phyloP scores from a whole-genome alignment of 2,888 invertebrate species.

The Venustoraphidia nigricollis region DNA sequence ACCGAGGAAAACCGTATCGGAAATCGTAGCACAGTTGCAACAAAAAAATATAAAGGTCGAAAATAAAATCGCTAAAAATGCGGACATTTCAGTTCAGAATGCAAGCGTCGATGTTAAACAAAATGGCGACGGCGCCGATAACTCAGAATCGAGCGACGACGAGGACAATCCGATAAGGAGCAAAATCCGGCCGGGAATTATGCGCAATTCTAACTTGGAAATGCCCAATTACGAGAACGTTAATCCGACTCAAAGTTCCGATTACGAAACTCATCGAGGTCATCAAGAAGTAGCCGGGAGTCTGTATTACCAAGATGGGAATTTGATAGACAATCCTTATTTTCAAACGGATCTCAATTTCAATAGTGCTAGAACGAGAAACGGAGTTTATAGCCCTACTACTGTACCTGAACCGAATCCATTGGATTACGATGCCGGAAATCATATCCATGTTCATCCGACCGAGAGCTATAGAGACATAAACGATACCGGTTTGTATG shows the following conservation, averaged over 20 bases:
- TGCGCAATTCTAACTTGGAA: constrained; percentile 37
- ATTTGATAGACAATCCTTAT: too few relatives aligned
- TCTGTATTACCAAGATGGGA: too few relatives aligned
- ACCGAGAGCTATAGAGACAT: neutral
- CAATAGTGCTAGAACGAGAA: constrained; percentile 22
- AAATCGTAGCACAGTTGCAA: constrained; percentile 45
- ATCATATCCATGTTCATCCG: constrained; percentile 4
- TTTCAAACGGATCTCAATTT: too few relatives aligned
- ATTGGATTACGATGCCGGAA: neutral
- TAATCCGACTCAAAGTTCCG: constrained; percentile 9
- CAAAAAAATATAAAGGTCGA: constrained; percentile 23
- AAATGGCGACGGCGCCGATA: constrained; percentile 26
- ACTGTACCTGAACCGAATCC: constrained; percentile 2
- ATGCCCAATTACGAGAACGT: constrained; percentile 40
- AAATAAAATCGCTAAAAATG: constrained; percentile 17
- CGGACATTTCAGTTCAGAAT: constrained; percentile 23
- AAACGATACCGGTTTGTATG: neutral
- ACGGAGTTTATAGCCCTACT: constrained; percentile 34
- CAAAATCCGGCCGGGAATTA: constrained; percentile 31
- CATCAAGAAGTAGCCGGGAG: too few relatives aligned
- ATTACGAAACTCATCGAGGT: too few relatives aligned
- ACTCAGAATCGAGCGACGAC: constrained; percentile 42
- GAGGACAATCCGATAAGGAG: constrained; percentile 33
- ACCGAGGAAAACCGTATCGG: constrained; percentile 41
- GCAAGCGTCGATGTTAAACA: neutral